A percentile compares a stretch with the other conserved stretches of the same genome.
phyloP scores from a whole-genome alignment of 2,113 vertebrate genomes.

The Natator depressus region DNA sequence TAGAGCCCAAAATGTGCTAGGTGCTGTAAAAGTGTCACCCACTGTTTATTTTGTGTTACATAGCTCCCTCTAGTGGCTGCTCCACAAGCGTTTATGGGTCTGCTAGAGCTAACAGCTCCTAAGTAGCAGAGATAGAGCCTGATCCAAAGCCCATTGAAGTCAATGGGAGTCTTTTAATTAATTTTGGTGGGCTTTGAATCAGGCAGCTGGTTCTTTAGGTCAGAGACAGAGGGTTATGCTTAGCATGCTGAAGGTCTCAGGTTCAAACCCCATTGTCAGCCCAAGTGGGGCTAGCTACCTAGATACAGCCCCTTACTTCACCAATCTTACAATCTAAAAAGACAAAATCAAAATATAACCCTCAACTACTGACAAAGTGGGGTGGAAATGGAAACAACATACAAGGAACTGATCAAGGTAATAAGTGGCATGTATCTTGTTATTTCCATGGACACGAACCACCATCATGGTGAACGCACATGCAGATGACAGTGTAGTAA shows the following conservation, averaged over 20 bases:
- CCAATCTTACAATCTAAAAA: rapidly evolving
- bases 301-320: rapidly evolving
- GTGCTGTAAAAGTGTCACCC: neutral
- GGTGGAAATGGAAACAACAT: neutral
- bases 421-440: rapidly evolving
- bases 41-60: neutral
- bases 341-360: neutral
- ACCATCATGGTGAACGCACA: too few species aligned
- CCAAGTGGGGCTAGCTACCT: rapidly evolving
- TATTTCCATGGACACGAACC: neutral
- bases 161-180: too few species aligned
- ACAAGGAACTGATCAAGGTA: neutral
- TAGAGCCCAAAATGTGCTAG: neutral
- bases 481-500: neutral
- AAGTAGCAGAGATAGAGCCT: neutral
- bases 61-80: slow-evolving; percentile 51
- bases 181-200: rapidly evolving
- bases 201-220: neutral
- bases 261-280: rapidly evolving
- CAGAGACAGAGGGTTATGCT: rapidly evolving
- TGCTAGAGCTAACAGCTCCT: neutral
- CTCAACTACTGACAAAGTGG: neutral
- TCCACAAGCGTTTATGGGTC: neutral
- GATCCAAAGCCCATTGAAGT: neutral
- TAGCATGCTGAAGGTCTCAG: rapidly evolving